Conservation (phyloP, 2,888 invertebrate species). For the Rutpela maculata region DNA sequence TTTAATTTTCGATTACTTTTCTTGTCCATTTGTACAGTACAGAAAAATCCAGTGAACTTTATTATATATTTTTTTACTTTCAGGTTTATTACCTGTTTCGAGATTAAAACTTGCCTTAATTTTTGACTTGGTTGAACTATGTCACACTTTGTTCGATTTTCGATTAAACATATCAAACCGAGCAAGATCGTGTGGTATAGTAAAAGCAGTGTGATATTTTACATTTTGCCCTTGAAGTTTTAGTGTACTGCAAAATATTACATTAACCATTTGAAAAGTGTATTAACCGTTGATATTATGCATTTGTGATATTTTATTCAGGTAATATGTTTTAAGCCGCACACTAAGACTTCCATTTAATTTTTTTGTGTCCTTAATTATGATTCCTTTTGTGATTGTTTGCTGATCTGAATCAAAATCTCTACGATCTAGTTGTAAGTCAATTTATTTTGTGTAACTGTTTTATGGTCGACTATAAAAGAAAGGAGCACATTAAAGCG, state of each 20-base stretch:
- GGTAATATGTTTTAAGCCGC: slow-evolving; percentile 7
- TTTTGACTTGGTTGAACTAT: not conserved
- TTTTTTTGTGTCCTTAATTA: not conserved
- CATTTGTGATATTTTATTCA: slow-evolving; percentile 35
- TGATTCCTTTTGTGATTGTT: slow-evolving; percentile 8
- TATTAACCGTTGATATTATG: slow-evolving; percentile 24
- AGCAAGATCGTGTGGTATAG: not conserved
- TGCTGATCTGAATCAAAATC: slow-evolving; percentile 27
- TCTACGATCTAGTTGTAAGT: slow-evolving; percentile 6
- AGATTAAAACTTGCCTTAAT: not conserved
- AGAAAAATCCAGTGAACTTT: not conserved
- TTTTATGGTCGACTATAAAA: not conserved
- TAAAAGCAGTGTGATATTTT: not conserved
- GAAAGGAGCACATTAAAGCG: no score
- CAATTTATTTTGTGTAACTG: not conserved
- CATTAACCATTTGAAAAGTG: not conserved
- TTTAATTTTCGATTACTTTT: not conserved
- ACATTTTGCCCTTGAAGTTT: slow-evolving; percentile 16
- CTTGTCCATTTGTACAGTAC: not conserved
- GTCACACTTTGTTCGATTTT: not conserved
- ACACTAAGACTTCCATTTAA: slow-evolving; percentile 9
- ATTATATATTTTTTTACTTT: not conserved
- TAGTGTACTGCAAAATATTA: slow-evolving; percentile 14
- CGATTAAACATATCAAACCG: not conserved
- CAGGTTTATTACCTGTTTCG: not conserved